Evolutionary conservation across 1,140 invertebrate species (phyloP).

Genomic region (Luehdorfia chinensis): DNA sequence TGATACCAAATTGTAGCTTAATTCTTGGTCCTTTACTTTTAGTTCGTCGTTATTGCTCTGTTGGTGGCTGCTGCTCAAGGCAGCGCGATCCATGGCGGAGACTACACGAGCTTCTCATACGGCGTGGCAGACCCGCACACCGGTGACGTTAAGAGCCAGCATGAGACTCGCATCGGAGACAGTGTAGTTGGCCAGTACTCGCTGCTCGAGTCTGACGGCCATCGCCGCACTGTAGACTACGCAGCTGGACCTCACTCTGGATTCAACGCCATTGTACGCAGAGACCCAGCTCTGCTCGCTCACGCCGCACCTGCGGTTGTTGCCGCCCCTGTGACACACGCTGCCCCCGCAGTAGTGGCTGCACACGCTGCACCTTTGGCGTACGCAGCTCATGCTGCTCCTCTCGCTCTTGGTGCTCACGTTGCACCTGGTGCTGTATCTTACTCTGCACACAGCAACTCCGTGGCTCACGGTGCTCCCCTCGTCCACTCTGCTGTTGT

Average conservation of each 20-base stretch:
- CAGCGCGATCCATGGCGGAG: slow-evolving; percentile 52
- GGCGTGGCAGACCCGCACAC: slow-evolving; percentile 73
- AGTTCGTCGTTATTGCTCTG: slow-evolving; percentile 40
- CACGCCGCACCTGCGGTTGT: slow-evolving; percentile 27
- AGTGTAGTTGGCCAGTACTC: slow-evolving; percentile 76
- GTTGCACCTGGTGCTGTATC: slow-evolving; percentile 22
- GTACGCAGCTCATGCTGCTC: too few relatives aligned
- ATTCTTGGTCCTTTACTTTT: too few relatives aligned
- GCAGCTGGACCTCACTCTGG: slow-evolving; percentile 55
- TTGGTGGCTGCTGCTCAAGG: slow-evolving; percentile 48
- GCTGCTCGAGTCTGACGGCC: slow-evolving; percentile 71
- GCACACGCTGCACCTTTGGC: slow-evolving; percentile 28
- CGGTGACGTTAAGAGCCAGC: slow-evolving; percentile 74
- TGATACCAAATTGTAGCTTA: neutral
- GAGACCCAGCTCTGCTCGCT: slow-evolving; percentile 34
- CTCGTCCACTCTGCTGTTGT: slow-evolving; percentile 18
- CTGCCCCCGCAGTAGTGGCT: slow-evolving; percentile 15
- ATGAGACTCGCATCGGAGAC: slow-evolving; percentile 76
- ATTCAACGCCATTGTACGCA: slow-evolving; percentile 38
- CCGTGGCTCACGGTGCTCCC: slow-evolving; percentile 21
- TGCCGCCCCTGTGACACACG: slow-evolving; percentile 24
- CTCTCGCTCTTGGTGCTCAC: slow-evolving; percentile 9
- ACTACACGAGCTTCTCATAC: slow-evolving; percentile 70
- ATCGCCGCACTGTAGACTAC: slow-evolving; percentile 73
- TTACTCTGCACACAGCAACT: slow-evolving; percentile 24